These are phyloP conservation scores for Odontophorus gujanensis DNA, from an alignment of 2,113 vertebrate genomes.

Conservation along the genomic window DNA sequence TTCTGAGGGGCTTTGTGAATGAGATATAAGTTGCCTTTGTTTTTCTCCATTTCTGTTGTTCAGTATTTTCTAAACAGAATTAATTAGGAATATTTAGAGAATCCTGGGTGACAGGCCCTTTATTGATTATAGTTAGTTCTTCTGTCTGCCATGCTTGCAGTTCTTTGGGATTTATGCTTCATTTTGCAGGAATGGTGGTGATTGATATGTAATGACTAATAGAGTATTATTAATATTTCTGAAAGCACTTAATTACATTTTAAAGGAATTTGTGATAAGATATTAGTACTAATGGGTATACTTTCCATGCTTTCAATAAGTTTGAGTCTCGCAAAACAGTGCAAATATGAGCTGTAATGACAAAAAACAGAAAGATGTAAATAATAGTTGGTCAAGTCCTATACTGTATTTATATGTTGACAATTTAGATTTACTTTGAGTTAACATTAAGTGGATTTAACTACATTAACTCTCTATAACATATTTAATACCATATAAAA, in stretches of 20 bases:
- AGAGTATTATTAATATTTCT: neutral
- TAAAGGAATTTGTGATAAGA: neutral
- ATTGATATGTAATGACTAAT: neutral
- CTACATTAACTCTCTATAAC: neutral
- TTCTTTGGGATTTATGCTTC: neutral
- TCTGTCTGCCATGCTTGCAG: neutral
- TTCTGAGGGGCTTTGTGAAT: neutral
- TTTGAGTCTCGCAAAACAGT: neutral
- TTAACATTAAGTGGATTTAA: neutral
- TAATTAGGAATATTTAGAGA: neutral
- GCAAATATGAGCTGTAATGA: neutral
- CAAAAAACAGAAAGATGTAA: neutral
- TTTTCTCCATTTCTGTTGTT: neutral
- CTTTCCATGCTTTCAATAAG: neutral
- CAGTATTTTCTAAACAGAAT: slow-evolving; percentile 14
- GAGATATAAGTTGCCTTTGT: neutral
- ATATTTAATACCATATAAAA: neutral
- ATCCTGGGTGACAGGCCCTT: neutral
- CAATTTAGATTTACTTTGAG: neutral
- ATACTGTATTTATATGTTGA: neutral
- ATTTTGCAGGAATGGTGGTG: neutral
- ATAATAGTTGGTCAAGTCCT: neutral
- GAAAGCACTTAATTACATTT: neutral
- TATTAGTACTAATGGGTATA: neutral
- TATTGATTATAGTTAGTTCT: neutral